Evolutionary conservation across 2,888 invertebrate genomes (phyloP).

Genomic region (Acleris cristana): DNA sequence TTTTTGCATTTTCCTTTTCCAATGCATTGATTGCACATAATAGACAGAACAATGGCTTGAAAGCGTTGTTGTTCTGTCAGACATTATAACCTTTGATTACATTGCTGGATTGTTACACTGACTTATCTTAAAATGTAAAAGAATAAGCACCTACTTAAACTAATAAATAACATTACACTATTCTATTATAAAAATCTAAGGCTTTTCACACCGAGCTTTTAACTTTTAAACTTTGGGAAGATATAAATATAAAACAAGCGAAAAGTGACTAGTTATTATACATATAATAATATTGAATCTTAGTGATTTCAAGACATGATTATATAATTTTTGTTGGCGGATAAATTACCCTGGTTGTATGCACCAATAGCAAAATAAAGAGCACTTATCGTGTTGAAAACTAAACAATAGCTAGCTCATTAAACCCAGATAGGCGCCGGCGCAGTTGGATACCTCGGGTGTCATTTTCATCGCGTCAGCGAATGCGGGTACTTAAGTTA

Average conservation of each 20-base stretch:
- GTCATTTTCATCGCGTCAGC: constrained; percentile 26
- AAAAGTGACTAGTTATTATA: constrained; percentile 57
- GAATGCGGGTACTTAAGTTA: constrained; percentile 29
- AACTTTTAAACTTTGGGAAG: constrained; percentile 28
- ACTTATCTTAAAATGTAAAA: constrained; percentile 31
- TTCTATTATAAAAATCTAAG: constrained; percentile 37
- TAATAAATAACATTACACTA: constrained; percentile 38
- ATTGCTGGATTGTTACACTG: constrained; percentile 21
- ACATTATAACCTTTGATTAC: constrained; percentile 36
- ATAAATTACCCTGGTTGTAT: background rate
- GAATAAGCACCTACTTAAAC: constrained; percentile 36
- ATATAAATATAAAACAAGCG: constrained; percentile 33
- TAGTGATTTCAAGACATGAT: background rate
- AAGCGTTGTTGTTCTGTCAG: constrained; percentile 55
- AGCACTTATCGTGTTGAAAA: constrained; percentile 7
- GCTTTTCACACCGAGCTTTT: constrained; percentile 26
- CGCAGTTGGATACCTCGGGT: constrained; percentile 22
- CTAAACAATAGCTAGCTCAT: constrained; percentile 27
- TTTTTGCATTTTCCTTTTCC: constrained; percentile 28
- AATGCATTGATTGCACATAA: constrained; percentile 41
- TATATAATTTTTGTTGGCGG: background rate
- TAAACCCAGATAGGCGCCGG: constrained; percentile 29
- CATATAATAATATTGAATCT: constrained; percentile 14
- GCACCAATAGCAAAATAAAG: constrained; percentile 4
- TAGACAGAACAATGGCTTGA: constrained; percentile 58